A percentile compares a stretch with the other conserved stretches of the same genome.
Conservation (phyloP, 2,888 invertebrate species). For the Trissolcus brochymenae region DNA sequence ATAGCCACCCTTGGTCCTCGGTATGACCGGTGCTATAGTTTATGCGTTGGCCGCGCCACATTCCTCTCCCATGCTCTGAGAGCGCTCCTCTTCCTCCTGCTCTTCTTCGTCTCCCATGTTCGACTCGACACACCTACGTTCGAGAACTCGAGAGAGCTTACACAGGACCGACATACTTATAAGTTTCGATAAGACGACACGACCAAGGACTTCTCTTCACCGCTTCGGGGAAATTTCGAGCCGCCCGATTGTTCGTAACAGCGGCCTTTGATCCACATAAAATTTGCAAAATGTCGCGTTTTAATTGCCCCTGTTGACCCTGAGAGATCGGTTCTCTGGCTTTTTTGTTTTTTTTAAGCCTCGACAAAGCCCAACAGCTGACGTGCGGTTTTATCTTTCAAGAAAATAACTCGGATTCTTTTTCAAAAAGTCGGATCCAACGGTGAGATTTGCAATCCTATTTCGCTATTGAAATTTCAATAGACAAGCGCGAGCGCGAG, state of each 20-base stretch:
- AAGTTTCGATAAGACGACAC: slow-evolving; percentile 57
- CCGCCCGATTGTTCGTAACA: slow-evolving; percentile 31
- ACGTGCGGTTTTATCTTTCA: too few species aligned
- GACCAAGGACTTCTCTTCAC: slow-evolving; percentile 52
- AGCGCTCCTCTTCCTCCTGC: slow-evolving; percentile 66
- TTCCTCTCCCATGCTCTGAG: slow-evolving; percentile 74
- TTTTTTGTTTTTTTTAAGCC: too few species aligned
- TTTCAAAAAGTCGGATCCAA: background rate
- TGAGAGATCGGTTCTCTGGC: too few species aligned
- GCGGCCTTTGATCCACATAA: slow-evolving; percentile 18
- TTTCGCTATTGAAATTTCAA: slow-evolving; percentile 5
- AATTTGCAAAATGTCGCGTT: slow-evolving; percentile 21
- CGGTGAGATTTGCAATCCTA: slow-evolving; percentile 3
- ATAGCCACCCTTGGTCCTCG: slow-evolving; percentile 67
- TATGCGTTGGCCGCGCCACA: slow-evolving; percentile 75
- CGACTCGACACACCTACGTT: slow-evolving; percentile 56
- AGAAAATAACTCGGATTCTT: too few species aligned
- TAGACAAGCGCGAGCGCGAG: slow-evolving; percentile 1
- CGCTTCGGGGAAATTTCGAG: slow-evolving; percentile 38
- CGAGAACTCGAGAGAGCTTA: slow-evolving; percentile 45
- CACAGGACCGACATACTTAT: slow-evolving; percentile 51
- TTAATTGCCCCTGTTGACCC: slow-evolving; percentile 1
- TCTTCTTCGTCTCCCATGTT: slow-evolving; percentile 52
- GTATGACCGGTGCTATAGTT: slow-evolving; percentile 73
- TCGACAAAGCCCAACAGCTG: too few species aligned